A percentile compares a stretch with the other conserved stretches of the same genome.
Conservation (phyloP, 2,797 vertebrate genomes). For the Aphelocoma californica region DNA sequence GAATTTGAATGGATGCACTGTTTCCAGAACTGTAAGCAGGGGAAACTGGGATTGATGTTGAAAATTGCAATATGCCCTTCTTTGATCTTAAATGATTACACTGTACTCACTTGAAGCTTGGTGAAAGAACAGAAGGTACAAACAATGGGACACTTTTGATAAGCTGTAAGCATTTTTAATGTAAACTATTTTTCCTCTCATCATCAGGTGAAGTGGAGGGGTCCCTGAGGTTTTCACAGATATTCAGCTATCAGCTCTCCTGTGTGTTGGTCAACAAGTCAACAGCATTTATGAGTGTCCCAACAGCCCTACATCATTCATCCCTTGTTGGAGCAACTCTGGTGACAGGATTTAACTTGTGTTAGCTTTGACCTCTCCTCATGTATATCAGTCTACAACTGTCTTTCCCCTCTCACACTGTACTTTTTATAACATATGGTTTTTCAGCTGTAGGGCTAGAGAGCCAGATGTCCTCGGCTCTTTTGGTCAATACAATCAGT, state of each 20-base stretch:
- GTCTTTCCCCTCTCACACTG: not conserved
- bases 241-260: not conserved
- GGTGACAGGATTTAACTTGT: not conserved
- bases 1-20: not conserved
- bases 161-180: not conserved
- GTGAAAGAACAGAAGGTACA: not conserved
- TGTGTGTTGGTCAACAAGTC: not conserved
- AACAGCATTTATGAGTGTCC: not conserved
- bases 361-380: not conserved
- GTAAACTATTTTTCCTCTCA: not conserved
- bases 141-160: not conserved
- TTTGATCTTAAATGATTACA: not conserved
- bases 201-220: not conserved
- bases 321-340: not conserved
- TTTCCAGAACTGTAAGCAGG: not conserved
- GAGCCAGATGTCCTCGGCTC: not conserved
- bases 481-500: conserved; percentile 28
- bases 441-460: conserved; percentile 16
- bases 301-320: not conserved
- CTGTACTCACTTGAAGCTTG: not conserved
- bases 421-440: conserved; percentile 22
- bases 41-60: not conserved
- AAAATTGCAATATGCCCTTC: not conserved
- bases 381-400: not conserved
- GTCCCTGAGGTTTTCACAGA: not conserved